phyloP scores from a whole-genome alignment of 2,797 vertebrate genomes.

The Ptychobarbus kaznakovi region DNA sequence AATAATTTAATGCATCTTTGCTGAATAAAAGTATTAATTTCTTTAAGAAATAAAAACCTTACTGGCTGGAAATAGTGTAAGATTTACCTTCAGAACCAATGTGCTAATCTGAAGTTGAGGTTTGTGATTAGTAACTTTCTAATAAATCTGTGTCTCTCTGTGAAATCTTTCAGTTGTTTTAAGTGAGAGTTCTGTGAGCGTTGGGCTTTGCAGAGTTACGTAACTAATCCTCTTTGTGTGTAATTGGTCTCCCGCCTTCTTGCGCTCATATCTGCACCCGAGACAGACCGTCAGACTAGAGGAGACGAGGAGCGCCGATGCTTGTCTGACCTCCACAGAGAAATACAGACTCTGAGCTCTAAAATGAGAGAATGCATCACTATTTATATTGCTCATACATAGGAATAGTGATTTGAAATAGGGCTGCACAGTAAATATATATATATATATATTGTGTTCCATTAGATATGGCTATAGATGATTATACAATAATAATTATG shows the following conservation, averaged over 20 bases:
- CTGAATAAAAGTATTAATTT: background rate
- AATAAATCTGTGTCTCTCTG: background rate
- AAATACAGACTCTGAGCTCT: background rate
- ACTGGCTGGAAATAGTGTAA: no score
- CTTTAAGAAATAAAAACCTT: no score
- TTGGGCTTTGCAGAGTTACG: slow-evolving; percentile 40
- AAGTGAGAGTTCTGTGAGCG: slow-evolving; percentile 1
- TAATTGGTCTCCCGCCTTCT: slow-evolving; percentile 44
- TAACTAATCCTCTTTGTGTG: slow-evolving; percentile 57
- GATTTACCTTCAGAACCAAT: background rate
- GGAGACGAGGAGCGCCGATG: background rate
- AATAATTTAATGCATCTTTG: background rate
- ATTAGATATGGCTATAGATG: background rate
- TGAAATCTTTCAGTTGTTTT: background rate
- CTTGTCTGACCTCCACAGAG: background rate
- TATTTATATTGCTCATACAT: background rate
- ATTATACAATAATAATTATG: background rate
- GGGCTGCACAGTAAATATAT: background rate
- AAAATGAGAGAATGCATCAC: background rate
- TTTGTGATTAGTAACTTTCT: background rate
- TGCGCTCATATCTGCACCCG: slow-evolving; percentile 39
- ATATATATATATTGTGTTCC: background rate
- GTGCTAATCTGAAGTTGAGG: background rate
- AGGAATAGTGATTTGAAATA: background rate
- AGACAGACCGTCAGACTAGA: slow-evolving; percentile 19